Evolutionary conservation across 2,113 vertebrate species (phyloP).

Genomic region (Procapra przewalskii): DNA sequence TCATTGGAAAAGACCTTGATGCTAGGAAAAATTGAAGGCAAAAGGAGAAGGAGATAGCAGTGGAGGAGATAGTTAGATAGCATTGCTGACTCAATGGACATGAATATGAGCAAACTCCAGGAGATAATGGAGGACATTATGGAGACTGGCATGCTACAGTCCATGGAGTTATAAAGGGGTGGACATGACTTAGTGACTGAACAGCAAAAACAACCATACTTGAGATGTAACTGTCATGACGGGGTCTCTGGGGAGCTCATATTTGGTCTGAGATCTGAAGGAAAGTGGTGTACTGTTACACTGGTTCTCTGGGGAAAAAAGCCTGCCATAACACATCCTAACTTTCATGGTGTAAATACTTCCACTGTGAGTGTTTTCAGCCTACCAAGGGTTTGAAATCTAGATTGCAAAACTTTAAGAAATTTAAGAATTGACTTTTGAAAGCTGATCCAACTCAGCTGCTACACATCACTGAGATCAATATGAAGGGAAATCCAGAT

Average conservation of each 20-base stretch:
- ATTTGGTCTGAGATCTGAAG: background rate
- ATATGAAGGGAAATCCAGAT: background rate
- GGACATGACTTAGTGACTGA: accelerated
- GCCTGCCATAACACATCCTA: background rate
- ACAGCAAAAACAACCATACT: background rate
- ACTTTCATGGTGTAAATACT: background rate
- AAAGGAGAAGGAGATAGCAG: background rate
- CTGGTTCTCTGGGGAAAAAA: background rate
- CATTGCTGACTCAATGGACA: background rate
- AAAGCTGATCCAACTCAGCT: background rate
- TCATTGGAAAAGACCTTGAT: background rate
- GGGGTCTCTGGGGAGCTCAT: background rate
- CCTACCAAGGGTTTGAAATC: background rate
- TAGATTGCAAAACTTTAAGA: background rate
- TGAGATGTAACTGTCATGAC: background rate
- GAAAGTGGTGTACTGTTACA: background rate
- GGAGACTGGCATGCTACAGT: background rate
- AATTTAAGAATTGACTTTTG: background rate
- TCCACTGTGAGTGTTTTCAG: background rate
- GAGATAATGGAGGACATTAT: background rate
- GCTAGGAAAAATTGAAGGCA: background rate
- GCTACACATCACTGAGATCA: background rate
- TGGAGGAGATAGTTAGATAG: background rate
- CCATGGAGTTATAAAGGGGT: background rate
- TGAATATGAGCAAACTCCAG: background rate